phyloP scores from a whole-genome alignment of 2,888 invertebrate genomes.

The Adineta ricciae region DNA sequence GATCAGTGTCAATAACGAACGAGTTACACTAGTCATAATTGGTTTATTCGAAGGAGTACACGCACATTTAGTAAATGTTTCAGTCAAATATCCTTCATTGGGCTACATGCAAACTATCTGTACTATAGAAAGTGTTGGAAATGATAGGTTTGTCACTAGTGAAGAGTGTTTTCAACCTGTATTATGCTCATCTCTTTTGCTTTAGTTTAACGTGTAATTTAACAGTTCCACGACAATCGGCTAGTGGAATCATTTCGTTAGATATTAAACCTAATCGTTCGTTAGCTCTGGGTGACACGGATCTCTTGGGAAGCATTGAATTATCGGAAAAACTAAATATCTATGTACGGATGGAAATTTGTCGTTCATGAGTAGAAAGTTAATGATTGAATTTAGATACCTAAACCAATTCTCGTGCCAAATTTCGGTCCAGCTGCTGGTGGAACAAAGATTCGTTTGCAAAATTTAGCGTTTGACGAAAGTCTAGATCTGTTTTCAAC shows the following conservation, averaged over 20 bases:
- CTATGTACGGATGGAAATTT: neutral
- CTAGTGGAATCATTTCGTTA: neutral
- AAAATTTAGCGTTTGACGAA: neutral
- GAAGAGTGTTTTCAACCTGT: neutral
- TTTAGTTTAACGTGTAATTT: conserved; percentile 7
- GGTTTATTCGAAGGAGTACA: neutral
- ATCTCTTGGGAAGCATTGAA: neutral
- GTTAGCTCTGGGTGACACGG: neutral
- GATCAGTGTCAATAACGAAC: neutral
- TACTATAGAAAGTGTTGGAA: neutral
- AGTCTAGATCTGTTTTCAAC: neutral
- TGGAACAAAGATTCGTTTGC: neutral
- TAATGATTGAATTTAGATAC: neutral
- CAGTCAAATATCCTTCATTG: neutral
- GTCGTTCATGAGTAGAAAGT: neutral
- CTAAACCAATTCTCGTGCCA: neutral
- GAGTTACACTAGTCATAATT: neutral
- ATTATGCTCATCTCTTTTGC: neutral
- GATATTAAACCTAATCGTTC: neutral
- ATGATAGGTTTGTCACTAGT: neutral
- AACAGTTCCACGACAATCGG: neutral
- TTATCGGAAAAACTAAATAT: neutral
- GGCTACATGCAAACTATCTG: neutral
- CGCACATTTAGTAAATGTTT: neutral
- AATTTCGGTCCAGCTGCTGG: neutral